Conservation (phyloP, 1,140 invertebrate genomes). For the Stenopsyche tienmushanensis region DNA sequence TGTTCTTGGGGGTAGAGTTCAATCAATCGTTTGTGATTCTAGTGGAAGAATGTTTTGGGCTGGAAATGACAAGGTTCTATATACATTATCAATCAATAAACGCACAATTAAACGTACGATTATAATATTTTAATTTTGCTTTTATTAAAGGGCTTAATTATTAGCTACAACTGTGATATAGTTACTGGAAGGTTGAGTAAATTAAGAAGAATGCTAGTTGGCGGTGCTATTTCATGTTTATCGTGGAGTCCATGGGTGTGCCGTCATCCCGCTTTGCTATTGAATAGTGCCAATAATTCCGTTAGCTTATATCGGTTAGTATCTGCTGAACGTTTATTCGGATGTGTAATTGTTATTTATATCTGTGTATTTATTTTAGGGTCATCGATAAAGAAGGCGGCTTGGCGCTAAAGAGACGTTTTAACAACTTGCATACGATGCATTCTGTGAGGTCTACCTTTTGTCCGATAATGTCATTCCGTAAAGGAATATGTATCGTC, state of each 20-base stretch:
- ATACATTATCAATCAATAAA: slow-evolving; percentile 26
- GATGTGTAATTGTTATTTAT: slow-evolving; percentile 25
- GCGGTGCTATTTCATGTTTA: slow-evolving; percentile 71
- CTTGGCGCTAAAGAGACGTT: slow-evolving; percentile 64
- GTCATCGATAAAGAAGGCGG: slow-evolving; percentile 67
- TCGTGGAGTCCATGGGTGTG: slow-evolving; percentile 82
- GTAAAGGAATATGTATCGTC: slow-evolving; percentile 78
- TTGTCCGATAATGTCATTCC: slow-evolving; percentile 82
- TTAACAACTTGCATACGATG: slow-evolving; percentile 64
- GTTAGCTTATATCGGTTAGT: slow-evolving; percentile 63
- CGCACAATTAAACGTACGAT: no score
- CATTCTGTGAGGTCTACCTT: slow-evolving; percentile 74
- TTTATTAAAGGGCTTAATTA: slow-evolving; percentile 63
- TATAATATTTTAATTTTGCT: slow-evolving; percentile 10
- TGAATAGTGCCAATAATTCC: slow-evolving; percentile 76
- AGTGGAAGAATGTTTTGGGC: slow-evolving; percentile 80
- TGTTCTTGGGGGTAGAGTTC: slow-evolving; percentile 73
- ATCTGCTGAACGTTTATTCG: slow-evolving; percentile 3
- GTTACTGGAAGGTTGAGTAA: slow-evolving; percentile 71
- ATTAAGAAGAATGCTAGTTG: slow-evolving; percentile 64
- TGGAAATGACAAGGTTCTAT: slow-evolving; percentile 76
- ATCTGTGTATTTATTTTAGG: slow-evolving; percentile 50
- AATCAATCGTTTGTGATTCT: slow-evolving; percentile 75
- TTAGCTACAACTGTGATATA: slow-evolving; percentile 71
- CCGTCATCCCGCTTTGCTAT: slow-evolving; percentile 74